Percentiles rank a stretch among this genome's conserved stretches.
Evolutionary conservation across 1,140 invertebrate genomes (phyloP).

Genomic region (Aphaenogaster ashmeadi): DNA sequence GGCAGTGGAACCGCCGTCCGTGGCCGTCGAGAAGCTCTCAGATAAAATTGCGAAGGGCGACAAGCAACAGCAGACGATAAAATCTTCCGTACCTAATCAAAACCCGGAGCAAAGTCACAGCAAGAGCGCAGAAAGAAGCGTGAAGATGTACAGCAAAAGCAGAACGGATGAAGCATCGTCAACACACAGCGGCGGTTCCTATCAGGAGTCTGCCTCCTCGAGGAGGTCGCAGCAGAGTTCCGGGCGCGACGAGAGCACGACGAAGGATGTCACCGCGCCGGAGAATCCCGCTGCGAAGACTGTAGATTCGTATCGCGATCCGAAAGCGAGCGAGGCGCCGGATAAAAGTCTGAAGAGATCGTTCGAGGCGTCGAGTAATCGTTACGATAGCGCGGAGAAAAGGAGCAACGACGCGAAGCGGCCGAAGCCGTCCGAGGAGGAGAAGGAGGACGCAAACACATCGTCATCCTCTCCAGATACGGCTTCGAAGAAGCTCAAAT

Average conservation of each 20-base stretch:
- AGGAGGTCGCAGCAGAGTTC: constrained; percentile 60
- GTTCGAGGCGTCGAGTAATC: constrained; percentile 21
- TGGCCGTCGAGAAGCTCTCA: constrained; percentile 1
- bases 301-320: background rate
- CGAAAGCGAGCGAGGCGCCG: constrained; percentile 3
- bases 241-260: background rate
- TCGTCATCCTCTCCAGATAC: constrained; percentile 38
- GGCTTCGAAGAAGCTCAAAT: constrained; percentile 78
- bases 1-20: background rate
- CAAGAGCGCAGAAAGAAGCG: constrained; percentile 49
- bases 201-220: constrained; percentile 52
- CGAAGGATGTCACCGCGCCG: background rate
- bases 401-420: constrained; percentile 66
- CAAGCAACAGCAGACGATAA: constrained; percentile 65
- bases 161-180: constrained; percentile 5
- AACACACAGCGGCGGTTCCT: background rate
- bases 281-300: constrained; percentile 36
- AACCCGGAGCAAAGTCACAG: constrained; percentile 33
- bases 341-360: constrained; percentile 67
- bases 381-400: constrained; percentile 49
- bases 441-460: constrained; percentile 43
- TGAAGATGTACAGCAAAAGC: constrained; percentile 30
- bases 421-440: constrained; percentile 60
- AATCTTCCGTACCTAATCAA: constrained; percentile 61
- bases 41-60: constrained; percentile 74